A percentile compares a stretch with the other conserved stretches of the same genome.
Evolutionary conservation across 2,888 invertebrate genomes (phyloP).

Genomic region (Hydropsyche betteni): DNA sequence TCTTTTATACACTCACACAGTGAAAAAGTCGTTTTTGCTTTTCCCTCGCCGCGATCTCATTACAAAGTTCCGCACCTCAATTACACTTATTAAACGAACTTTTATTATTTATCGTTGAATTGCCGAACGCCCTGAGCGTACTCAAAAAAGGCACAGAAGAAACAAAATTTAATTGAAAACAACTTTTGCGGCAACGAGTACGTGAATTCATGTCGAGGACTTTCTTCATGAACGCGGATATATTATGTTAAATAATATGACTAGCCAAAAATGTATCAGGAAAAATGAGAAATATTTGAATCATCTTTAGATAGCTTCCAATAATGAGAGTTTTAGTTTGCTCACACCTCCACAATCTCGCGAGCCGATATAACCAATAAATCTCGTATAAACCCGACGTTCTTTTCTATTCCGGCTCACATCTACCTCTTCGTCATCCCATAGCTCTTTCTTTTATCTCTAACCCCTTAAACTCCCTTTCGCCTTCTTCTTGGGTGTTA

Average conservation of each 20-base stretch:
- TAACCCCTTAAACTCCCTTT: too few species aligned
- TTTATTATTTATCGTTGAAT: background rate
- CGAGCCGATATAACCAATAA: constrained; percentile 40
- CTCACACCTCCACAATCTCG: background rate
- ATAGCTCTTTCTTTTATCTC: constrained; percentile 38
- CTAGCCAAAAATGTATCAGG: too few species aligned
- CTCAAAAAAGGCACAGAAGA: too few species aligned
- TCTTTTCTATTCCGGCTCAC: constrained; percentile 36
- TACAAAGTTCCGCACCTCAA: constrained; percentile 7
- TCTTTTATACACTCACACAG: too few species aligned
- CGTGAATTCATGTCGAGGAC: too few species aligned
- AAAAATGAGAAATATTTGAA: background rate
- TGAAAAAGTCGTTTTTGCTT: too few species aligned
- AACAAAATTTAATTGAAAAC: too few species aligned
- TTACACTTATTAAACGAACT: constrained; percentile 5
- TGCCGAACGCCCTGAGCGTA: too few species aligned
- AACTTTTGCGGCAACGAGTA: too few species aligned
- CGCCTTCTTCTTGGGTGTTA: background rate
- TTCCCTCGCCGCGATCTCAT: background rate
- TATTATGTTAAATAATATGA: too few species aligned
- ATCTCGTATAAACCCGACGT: constrained; percentile 41
- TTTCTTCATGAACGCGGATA: too few species aligned
- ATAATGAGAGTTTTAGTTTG: constrained; percentile 40
- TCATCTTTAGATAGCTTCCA: constrained; percentile 21
- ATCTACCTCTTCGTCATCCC: constrained; percentile 21